Percentiles rank a stretch among this genome's conserved stretches.
Evolutionary conservation across 53 echinoderm and acorn worm species (phyloP).

Genomic region (Mesocentrotus franciscanus): DNA sequence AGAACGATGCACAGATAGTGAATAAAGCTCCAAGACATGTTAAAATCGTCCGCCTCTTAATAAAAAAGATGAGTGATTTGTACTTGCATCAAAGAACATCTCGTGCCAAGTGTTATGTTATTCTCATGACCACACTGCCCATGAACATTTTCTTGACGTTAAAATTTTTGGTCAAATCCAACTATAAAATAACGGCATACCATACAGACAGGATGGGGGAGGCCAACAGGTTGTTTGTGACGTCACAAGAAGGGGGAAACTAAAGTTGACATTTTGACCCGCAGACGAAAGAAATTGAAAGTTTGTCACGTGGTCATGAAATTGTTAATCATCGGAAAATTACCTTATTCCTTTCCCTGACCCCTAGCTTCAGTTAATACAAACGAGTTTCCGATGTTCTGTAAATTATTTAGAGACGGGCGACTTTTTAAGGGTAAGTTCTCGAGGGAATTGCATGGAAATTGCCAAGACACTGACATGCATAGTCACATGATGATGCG

Average conservation of each 20-base stretch:
- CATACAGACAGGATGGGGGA: constrained; percentile 18
- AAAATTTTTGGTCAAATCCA: neutral
- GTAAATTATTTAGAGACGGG: constrained; percentile 31
- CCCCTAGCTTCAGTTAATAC: constrained; percentile 15
- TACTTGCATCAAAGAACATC: too few relatives aligned
- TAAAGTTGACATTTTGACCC: constrained; percentile 28
- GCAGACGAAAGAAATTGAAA: constrained; percentile 25
- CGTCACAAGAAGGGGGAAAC: constrained; percentile 30
- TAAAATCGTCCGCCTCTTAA: too few relatives aligned
- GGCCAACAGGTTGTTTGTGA: constrained; percentile 9
- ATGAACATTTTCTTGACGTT: neutral
- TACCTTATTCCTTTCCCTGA: constrained; percentile 46
- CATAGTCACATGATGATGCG: constrained; percentile 28
- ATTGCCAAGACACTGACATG: constrained; percentile 9
- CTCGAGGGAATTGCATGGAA: constrained; percentile 33
- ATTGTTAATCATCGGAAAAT: constrained; percentile 7
- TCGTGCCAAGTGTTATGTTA: too few relatives aligned
- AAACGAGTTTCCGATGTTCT: constrained; percentile 41
- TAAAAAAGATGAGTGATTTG: too few relatives aligned
- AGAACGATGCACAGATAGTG: neutral
- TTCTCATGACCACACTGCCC: neutral
- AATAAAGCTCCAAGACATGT: neutral
- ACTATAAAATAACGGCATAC: too few relatives aligned
- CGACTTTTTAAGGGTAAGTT: neutral
- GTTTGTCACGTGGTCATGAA: constrained; percentile 24